Base-by-base conservation (phyloP, 1,140 invertebrate species). In the Homarus americanus region DNA sequence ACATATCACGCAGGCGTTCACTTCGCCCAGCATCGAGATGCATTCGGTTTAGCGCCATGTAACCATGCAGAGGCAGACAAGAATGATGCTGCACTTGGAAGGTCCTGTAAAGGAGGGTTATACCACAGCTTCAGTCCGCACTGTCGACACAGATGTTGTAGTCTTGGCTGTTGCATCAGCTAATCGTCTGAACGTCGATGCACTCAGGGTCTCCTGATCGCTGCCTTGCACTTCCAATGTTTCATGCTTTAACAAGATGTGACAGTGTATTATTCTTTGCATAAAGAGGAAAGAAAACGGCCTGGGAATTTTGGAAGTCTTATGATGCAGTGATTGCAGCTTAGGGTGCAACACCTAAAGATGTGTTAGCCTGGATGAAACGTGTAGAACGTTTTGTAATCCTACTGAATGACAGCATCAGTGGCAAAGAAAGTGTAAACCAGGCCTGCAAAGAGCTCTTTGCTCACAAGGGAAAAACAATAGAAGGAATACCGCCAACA, bases 171-270 rank as follows among this genome's bases (percentile, higher is more conserved):
- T 86, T 17, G 63, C 79, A 41, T n/a, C 40, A 75, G 44, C 2
- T 10, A 9, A 49, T 9, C 32, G n/a, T 28, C 12, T 36, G 17
- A 9, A 53, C 34, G n/a, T 87, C 2, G 17, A 84, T 10, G 12
- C n/a, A 15, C 20, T 41, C n/a, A 40, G 63, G 38, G 20, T 87
- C n/a, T 38, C 38, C 63, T 72, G 36, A 72, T 40, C 17, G 38
- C 38, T 73, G 36, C 40, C 5, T 24, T 2, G 17, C 24, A 20
- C 41, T 90, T 24, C 76, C 41, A 17, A 17, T 69, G 17, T 82
- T 82, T 20, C 87, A 90, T 66, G 78, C 78, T 28, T 82, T 79
- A n/a, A 82, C 78, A 58, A 93, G 93, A 24, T 49, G 44, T 49
- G 44, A 49, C 44, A 49, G 5, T 49, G 44, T 49, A 9, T 10